Evolutionary conservation across 30 jellyfish, hydroid and myxozoan genomes (phyloP).

Genomic region (Aurelia coerulea): DNA sequence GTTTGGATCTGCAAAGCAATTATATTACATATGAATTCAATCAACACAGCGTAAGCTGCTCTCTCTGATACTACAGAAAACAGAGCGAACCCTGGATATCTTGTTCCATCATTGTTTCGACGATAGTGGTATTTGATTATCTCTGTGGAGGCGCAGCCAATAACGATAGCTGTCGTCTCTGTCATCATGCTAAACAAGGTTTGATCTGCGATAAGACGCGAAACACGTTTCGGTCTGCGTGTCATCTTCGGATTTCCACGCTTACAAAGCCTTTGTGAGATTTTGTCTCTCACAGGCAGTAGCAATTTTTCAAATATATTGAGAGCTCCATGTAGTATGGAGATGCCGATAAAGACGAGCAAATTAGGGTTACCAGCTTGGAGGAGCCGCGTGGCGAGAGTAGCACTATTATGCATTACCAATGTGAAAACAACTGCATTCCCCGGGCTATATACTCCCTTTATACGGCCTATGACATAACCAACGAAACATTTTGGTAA

Average conservation of each 20-base stretch:
- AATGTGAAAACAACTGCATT: neutral
- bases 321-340: neutral
- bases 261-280: neutral
- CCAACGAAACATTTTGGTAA: neutral
- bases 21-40: neutral
- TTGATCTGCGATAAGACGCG: conserved; percentile 11
- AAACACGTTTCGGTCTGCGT: neutral
- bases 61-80: neutral
- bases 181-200: neutral
- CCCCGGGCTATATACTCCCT: conserved; percentile 6
- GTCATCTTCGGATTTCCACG: neutral
- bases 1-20: conserved; percentile 7
- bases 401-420: neutral
- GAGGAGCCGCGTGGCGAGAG: neutral
- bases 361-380: neutral
- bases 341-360: neutral
- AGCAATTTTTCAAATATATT: neutral
- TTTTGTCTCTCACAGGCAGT: conserved; percentile 17
- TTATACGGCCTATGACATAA: neutral
- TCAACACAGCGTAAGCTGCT: neutral
- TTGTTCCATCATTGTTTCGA: neutral
- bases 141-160: neutral
- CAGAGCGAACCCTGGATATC: neutral
- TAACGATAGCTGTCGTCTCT: neutral
- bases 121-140: neutral